Evolutionary conservation across 2,113 vertebrate genomes (phyloP), one percentile per base, ranked within the genome.

Genomic region (Alces alces): DNA sequence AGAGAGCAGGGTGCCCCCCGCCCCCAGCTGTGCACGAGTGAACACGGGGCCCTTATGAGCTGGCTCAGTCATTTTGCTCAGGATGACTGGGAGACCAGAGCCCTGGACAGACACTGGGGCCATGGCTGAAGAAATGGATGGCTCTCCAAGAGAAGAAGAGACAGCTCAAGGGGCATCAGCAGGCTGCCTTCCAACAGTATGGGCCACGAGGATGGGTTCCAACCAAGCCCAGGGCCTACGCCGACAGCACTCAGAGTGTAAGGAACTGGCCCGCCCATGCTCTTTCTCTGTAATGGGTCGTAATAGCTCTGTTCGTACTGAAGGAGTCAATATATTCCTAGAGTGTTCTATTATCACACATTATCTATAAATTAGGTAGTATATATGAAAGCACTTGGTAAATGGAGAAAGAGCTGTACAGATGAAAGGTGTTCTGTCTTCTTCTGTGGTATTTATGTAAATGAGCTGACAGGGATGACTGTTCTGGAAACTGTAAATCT

Each of bases 331-430:
- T 88, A 39, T 64, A 78, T 86, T 93, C 92, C 97, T 47, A 94
- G 83, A 93, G 58, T 2, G 80, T 92, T 64, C n/a, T 54, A 76
- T 96, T 80, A 95, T 60, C 73, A 84, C 88, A 87, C 61, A 79
- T 96, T 96, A 96, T 83, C 96, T 96, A 85, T 87, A 97, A 97
- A 98, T 95, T 91, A 96, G 95, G 96, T 91, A 83, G 97, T 98
- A 89, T 91, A 70, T 43, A 96, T 52, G 95, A 86, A 57, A 95
- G 61, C 58, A 79, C 79, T 91, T 66, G 70, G 94, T 89, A 95
- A 97, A 85, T 3, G 84, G 91, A 25, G 55, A 95, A 96, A 80
- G 93, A 92, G 86, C 92, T 19, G 9, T 83, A 61, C 70, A 19
- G 73, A 96, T 76, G 84, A 93, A 96, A 97, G 64, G 64, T 80